Conservation (phyloP, 2,113 vertebrate genomes). For the Urocolius indicus region DNA sequence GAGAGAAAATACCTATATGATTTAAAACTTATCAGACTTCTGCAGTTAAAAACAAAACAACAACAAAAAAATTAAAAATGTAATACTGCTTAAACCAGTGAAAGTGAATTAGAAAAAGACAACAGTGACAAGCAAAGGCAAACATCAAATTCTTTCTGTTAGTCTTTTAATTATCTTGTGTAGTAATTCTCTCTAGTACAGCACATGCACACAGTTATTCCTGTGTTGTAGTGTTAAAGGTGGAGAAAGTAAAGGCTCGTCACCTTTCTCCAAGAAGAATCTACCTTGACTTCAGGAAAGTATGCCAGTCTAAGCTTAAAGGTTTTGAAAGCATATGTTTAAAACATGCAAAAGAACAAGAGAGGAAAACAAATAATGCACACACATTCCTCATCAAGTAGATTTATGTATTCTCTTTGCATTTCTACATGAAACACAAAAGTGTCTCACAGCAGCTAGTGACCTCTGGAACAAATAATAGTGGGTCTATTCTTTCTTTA, state of each 20-base stretch:
- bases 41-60: not conserved
- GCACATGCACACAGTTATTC: not conserved
- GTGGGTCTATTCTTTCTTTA: not conserved
- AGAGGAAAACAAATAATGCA: not conserved
- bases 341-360: not conserved
- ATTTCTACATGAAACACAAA: not conserved
- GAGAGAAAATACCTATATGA: not conserved
- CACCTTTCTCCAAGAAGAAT: not conserved
- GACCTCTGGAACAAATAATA: not conserved
- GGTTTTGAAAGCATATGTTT: not conserved
- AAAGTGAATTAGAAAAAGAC: not conserved
- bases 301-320: not conserved
- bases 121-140: not conserved
- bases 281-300: not conserved
- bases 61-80: not conserved
- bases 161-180: not conserved
- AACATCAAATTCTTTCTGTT: not conserved
- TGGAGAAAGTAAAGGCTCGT: not conserved
- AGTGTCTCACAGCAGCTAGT: not conserved
- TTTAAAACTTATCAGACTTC: not conserved
- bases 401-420: not conserved
- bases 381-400: not conserved
- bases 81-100: not conserved
- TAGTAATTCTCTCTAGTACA: not conserved
- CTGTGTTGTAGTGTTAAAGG: fast-evolving